phyloP scores from a whole-genome alignment of 2,888 invertebrate genomes.

The Papilio elwesi region DNA sequence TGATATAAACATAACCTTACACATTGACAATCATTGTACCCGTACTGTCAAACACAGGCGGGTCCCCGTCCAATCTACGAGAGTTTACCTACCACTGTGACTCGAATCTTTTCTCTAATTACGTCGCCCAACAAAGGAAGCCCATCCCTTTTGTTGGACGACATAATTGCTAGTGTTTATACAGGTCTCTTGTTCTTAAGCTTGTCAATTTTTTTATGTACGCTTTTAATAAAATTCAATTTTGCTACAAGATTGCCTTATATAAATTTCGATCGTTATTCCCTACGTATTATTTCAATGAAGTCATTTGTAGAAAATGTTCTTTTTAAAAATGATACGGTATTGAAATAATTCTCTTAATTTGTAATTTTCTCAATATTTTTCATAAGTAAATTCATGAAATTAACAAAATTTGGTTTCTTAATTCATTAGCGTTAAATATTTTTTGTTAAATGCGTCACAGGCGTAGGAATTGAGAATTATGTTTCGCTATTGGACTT shows the following conservation, averaged over 20 bases:
- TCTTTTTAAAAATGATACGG: too few species aligned
- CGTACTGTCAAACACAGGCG: slow-evolving; percentile 31
- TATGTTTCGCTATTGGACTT: too few species aligned
- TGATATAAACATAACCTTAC: background rate
- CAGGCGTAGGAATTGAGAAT: too few species aligned
- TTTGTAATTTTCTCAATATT: too few species aligned
- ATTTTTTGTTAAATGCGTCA: too few species aligned
- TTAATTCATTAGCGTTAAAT: too few species aligned
- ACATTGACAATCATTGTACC: slow-evolving; percentile 34
- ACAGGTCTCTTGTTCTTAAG: slow-evolving; percentile 36
- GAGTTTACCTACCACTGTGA: slow-evolving; percentile 39
- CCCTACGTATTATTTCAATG: background rate
- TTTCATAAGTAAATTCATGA: too few species aligned
- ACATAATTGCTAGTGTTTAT: slow-evolving; percentile 39
- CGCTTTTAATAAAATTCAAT: slow-evolving; percentile 18
- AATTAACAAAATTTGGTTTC: too few species aligned
- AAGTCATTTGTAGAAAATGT: too few species aligned
- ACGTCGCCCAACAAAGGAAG: slow-evolving; percentile 39
- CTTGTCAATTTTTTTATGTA: slow-evolving; percentile 14
- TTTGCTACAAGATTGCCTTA: too few species aligned
- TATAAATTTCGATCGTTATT: slow-evolving; percentile 51
- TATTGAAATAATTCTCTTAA: too few species aligned
- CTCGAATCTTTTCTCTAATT: slow-evolving; percentile 40
- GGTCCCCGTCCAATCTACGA: slow-evolving; percentile 30
- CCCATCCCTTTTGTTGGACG: slow-evolving; percentile 37